Percentiles rank a stretch among this genome's conserved stretches.
Conservation (phyloP, 2,888 invertebrate genomes). For the Craniophora ligustri region DNA sequence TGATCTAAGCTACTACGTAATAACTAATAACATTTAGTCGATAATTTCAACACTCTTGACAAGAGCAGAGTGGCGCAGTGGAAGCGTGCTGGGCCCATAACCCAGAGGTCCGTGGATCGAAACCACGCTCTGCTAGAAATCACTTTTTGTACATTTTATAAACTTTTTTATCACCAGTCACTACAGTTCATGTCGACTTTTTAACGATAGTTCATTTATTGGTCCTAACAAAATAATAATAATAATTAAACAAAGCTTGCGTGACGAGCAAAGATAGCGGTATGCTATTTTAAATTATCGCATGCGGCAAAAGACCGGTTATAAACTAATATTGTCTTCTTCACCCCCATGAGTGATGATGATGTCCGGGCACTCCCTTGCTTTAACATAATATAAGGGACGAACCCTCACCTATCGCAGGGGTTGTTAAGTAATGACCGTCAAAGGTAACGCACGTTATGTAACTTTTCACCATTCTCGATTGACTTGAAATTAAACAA, state of each 20-base stretch:
- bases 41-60: not conserved
- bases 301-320: constrained; percentile 59
- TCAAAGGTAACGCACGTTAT: constrained; percentile 66
- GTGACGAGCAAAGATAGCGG: constrained; percentile 47
- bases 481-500: constrained; percentile 41
- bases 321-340: constrained; percentile 71
- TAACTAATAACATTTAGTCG: not conserved
- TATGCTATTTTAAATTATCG: constrained; percentile 61
- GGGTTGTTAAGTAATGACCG: constrained; percentile 67
- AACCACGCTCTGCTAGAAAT: constrained; percentile 92
- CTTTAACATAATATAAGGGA: constrained; percentile 73
- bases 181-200: not conserved
- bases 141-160: constrained; percentile 35
- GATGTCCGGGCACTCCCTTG: constrained; percentile 78
- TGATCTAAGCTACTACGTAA: constrained; percentile 4
- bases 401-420: constrained; percentile 66
- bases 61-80: constrained; percentile 94
- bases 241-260: constrained; percentile 41
- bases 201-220: constrained; percentile 1
- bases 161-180: not conserved
- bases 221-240: constrained; percentile 9
- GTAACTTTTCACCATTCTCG: constrained; percentile 41
- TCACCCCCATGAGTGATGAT: constrained; percentile 74
- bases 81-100: constrained; percentile 95
- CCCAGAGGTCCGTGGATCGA: constrained; percentile 97